Percentiles rank a stretch among this genome's conserved stretches.
phyloP scores from a whole-genome alignment of 2,888 invertebrate species.

The Lochmaea crataegi region DNA sequence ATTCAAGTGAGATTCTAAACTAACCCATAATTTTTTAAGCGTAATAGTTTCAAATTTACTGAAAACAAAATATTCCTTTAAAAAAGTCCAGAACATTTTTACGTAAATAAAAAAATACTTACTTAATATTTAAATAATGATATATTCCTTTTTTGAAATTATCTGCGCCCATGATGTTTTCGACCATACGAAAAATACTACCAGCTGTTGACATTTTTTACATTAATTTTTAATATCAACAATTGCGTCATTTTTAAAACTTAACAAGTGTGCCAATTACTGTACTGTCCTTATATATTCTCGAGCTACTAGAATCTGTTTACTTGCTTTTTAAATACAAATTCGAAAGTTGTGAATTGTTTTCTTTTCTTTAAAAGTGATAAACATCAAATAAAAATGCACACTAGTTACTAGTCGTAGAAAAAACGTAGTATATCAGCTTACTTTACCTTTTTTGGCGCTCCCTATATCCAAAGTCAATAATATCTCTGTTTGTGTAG shows the following conservation, averaged over 20 bases:
- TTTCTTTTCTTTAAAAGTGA: no score
- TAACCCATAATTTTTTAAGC: conserved; percentile 41
- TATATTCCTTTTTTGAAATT: conserved; percentile 45
- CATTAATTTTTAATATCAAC: no score
- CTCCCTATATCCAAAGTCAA: conserved; percentile 74
- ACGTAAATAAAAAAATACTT: conserved; percentile 30
- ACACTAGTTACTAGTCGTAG: no score
- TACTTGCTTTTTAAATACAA: no score
- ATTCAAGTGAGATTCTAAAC: conserved; percentile 57
- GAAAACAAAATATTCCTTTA: conserved; percentile 23
- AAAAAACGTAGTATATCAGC: not conserved
- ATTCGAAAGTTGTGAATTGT: no score
- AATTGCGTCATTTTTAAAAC: no score
- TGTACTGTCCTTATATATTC: no score
- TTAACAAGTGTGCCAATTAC: no score
- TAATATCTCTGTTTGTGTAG: conserved; percentile 70
- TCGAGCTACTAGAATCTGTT: no score
- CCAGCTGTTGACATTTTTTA: conserved; percentile 18
- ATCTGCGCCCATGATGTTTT: conserved; percentile 46
- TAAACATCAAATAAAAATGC: no score
- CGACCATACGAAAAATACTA: conserved; percentile 51
- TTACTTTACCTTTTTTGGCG: conserved; percentile 49
- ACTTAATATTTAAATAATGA: conserved; percentile 45
- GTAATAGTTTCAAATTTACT: conserved; percentile 29
- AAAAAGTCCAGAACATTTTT: conserved; percentile 3